These are phyloP conservation scores for Chiloscyllium plagiosum DNA, from an alignment of 2,113 vertebrate species.

Conservation along the genomic window DNA sequence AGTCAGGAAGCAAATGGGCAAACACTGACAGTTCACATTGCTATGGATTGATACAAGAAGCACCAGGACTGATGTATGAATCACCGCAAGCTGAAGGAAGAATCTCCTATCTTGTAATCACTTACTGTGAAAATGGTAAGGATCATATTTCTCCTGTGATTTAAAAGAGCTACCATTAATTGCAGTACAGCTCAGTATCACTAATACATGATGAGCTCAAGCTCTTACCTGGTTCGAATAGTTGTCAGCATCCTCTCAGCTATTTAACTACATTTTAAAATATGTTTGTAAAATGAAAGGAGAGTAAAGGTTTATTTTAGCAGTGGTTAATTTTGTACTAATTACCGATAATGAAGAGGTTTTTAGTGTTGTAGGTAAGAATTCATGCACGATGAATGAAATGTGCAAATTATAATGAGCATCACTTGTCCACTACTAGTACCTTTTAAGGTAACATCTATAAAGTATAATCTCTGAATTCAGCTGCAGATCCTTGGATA, in stretches of 20 bases:
- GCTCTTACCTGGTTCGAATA: neutral
- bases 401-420: constrained; percentile 29
- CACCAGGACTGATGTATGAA: constrained; percentile 8
- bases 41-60: constrained; percentile 25
- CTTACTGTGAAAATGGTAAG: constrained; percentile 32
- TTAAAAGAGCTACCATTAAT: neutral
- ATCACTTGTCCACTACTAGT: neutral
- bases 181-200: neutral
- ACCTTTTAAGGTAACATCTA: constrained; percentile 1
- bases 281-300: constrained; percentile 6
- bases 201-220: neutral
- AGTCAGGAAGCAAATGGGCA: constrained; percentile 21
- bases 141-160: constrained; percentile 24
- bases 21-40: neutral
- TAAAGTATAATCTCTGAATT: neutral
- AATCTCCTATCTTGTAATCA: neutral
- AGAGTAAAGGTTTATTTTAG: neutral
- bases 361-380: neutral
- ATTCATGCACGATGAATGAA: constrained; percentile 26
- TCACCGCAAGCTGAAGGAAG: neutral
- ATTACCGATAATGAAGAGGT: neutral
- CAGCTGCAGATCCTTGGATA: neutral
- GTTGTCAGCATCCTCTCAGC: neutral
- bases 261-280: neutral
- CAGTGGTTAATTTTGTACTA: neutral